Conservation (phyloP, 2,797 vertebrate genomes). For the Allobates femoralis region DNA sequence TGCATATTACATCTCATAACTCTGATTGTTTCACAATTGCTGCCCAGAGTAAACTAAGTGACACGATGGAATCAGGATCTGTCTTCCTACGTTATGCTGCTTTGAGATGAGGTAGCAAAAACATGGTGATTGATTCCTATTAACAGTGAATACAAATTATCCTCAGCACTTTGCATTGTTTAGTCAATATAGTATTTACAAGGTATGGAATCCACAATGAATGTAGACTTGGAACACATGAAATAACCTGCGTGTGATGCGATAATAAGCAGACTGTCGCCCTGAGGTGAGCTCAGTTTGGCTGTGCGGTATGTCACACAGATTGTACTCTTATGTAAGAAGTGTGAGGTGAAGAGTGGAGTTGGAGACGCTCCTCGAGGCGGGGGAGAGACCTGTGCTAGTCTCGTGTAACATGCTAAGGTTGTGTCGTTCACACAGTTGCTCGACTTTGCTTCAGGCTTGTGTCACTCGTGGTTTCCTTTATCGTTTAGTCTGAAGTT, state of each 20-base stretch:
- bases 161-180: background rate
- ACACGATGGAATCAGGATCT: too few species aligned
- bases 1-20: too few species aligned
- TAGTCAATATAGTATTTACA: background rate
- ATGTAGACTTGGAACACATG: background rate
- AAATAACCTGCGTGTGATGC: background rate
- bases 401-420: conserved; percentile 20
- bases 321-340: conserved; percentile 44
- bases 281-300: conserved; percentile 28
- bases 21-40: too few species aligned
- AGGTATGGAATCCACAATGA: background rate
- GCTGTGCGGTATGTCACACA: conserved; percentile 13
- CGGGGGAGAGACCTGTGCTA: conserved; percentile 32
- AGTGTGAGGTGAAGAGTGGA: conserved; percentile 14
- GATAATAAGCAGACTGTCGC: conserved; percentile 12
- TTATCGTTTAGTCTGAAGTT: background rate
- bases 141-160: background rate
- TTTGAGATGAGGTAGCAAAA: too few species aligned
- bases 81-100: too few species aligned
- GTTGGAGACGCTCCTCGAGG: conserved; percentile 54
- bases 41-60: too few species aligned
- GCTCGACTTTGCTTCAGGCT: conserved; percentile 13
- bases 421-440: conserved; percentile 4
- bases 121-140: too few species aligned
- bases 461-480: background rate